Evolutionary conservation across 2,797 vertebrate species (phyloP).

Genomic region (Eutrigla gurnardus): DNA sequence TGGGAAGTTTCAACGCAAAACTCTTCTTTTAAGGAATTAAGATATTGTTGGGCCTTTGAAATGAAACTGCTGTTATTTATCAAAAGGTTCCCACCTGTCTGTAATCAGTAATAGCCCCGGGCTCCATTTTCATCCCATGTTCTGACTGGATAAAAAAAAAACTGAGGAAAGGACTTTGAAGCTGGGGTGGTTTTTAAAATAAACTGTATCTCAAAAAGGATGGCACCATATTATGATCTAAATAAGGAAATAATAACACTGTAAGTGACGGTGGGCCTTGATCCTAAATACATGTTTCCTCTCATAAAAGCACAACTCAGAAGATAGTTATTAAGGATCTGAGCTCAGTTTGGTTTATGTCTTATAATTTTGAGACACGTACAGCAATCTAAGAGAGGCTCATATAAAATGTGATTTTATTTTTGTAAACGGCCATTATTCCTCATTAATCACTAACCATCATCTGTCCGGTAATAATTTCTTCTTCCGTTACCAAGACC

Average conservation of each 20-base stretch:
- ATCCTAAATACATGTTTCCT: slow-evolving; percentile 15
- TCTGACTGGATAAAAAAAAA: slow-evolving; percentile 27
- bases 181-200: not conserved
- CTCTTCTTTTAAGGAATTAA: not conserved
- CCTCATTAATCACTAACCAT: not conserved
- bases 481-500: not conserved
- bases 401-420: not conserved
- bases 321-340: not conserved
- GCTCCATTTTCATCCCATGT: slow-evolving; percentile 16
- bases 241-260: slow-evolving; percentile 11
- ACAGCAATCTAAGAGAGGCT: too few species aligned
- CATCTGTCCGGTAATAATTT: not conserved
- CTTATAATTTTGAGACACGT: too few species aligned
- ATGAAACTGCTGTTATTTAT: slow-evolving; percentile 31
- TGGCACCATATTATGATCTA: not conserved
- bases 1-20: not conserved
- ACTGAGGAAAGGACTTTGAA: slow-evolving; percentile 42
- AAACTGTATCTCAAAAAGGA: not conserved
- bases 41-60: slow-evolving; percentile 21
- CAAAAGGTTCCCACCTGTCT: slow-evolving; percentile 19
- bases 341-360: not conserved
- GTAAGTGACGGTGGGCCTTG: slow-evolving; percentile 15
- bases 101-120: slow-evolving; percentile 41
- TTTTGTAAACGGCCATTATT: not conserved
- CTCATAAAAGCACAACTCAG: slow-evolving; percentile 1